Evolutionary conservation across 2,888 invertebrate species (phyloP), one percentile per base, ranked within the genome.

Genomic region (Ypsolopha scabrella): DNA sequence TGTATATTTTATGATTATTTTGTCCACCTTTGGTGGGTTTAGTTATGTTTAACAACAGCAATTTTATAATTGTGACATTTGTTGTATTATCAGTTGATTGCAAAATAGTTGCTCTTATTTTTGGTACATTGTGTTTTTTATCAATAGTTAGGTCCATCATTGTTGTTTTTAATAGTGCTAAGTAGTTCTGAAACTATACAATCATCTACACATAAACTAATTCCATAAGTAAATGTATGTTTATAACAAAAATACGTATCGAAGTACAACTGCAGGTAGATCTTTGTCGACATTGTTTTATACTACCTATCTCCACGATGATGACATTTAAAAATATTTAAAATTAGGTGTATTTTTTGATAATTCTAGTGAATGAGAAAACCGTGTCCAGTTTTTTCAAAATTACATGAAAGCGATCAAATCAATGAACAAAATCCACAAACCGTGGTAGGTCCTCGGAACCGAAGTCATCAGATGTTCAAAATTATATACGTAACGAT

Each of bases 401-500:
- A 70, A 51, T 68, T 43, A 43, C 48, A 41, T 35, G 33, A 41
- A 49, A 74, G 69, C 69, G 66, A 67, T 60, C 58, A 64, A 72
- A 66, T 63, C 67, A 63, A 59, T 63, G 59, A 69, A 68, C 64
- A 64, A 61, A 69, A 61, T 60, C 63, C 62, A 65, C 59, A 58
- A 61, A 60, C 67, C 49, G 60, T 51, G 60, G 65, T 60, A 62
- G 60, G 62, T 68, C 77, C 76, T 76, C 76, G 70, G 64, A 62
- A 62, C 70, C 70, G 66, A 67, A 78, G 70, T 81, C 78, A 80
- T 82, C 79, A 72, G 74, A 82, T 82, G 85, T 86, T 85, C 86
- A 86, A 86, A 86, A 85, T 80, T 83, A 86, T 83, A 86, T 86
- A 86, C 86, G 86, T 86, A 86, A 86, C 80, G 69, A 78, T 80